Base-by-base conservation (phyloP, 2,113 vertebrate species). In the Carassius gibelio region DNA sequence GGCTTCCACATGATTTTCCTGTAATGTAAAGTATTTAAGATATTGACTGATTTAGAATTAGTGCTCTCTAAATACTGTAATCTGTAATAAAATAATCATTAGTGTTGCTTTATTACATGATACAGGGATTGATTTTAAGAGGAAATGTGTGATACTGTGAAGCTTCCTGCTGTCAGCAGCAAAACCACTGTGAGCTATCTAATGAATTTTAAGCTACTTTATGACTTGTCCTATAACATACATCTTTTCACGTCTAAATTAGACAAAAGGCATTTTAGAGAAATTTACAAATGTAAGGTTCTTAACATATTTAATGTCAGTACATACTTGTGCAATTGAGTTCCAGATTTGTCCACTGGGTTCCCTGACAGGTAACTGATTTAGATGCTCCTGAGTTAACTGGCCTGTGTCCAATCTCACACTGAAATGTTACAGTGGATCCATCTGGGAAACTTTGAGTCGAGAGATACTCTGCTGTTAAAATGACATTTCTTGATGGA, bases 1-100 rank as follows among this genome's bases (percentile, higher is more conserved):
- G 88, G 36, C 23, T 13, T 21, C 84, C 81, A 84, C 90, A 91
- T 1, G 62, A 21, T 68, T 72, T 89, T 85, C 38, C 89, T 90
- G 34, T 3, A 68, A 84, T 9, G 30, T 30, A 30, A 3, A 38
- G 13, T 5, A 34, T 19, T 30, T 3, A 30, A 75, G 1, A 76
- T 10, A 21, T 11, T 71, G 19, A n/a, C 17, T 5, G 4, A 21
- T 21, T 69, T 19, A 69, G 15, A 36, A 36, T 36, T 69, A 15
- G 15, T 19, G 30, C 2, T 36, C 14, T 21, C 23, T 8, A 74
- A 19, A 74, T 23, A 45, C 38, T 45, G 36, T 42, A 38, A 38
- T 38, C 36, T 42, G 38, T 42, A 42, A 42, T 42, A 42, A 74
- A 68, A 34, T 34, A 15, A 34, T 66, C 5, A 34, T 68, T 4